A percentile compares a stretch with the other conserved stretches of the same genome.
These are phyloP conservation scores for Apodemia mormo DNA, from an alignment of 2,888 invertebrate species.

Conservation along the genomic window DNA sequence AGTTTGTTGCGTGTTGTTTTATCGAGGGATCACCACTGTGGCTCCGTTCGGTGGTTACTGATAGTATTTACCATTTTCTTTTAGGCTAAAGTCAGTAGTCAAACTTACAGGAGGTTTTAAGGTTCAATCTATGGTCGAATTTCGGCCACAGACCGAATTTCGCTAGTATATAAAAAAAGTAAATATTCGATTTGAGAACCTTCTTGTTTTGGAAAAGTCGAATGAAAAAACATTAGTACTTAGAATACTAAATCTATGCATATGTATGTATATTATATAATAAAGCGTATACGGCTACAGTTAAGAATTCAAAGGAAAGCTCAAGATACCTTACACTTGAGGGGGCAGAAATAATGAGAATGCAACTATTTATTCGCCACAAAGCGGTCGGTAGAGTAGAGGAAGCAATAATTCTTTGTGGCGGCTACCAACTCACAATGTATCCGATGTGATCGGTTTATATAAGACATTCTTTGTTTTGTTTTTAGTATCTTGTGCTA, in stretches of 20 bases:
- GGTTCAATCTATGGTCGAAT: too few relatives aligned
- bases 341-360: slow-evolving; percentile 68
- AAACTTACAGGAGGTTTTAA: too few relatives aligned
- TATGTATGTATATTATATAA: slow-evolving; percentile 43
- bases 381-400: slow-evolving; percentile 42
- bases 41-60: too few relatives aligned
- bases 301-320: slow-evolving; percentile 22
- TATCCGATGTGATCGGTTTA: neutral
- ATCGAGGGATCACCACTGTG: too few relatives aligned
- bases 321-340: slow-evolving; percentile 54
- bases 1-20: too few relatives aligned
- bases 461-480: neutral
- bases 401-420: slow-evolving; percentile 24
- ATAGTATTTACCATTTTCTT: too few relatives aligned
- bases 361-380: slow-evolving; percentile 54
- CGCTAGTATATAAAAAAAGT: too few relatives aligned
- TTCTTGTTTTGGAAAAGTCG: too few relatives aligned
- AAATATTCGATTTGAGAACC: too few relatives aligned
- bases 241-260: slow-evolving; percentile 11
- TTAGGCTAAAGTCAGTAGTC: too few relatives aligned
- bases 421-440: slow-evolving; percentile 16
- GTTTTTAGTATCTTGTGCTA: neutral
- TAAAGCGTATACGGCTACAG: slow-evolving; percentile 24
- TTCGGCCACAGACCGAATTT: too few relatives aligned
- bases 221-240: too few relatives aligned